phyloP scores from a whole-genome alignment of 2,113 vertebrate species.

The Chloroceryle aenea region DNA sequence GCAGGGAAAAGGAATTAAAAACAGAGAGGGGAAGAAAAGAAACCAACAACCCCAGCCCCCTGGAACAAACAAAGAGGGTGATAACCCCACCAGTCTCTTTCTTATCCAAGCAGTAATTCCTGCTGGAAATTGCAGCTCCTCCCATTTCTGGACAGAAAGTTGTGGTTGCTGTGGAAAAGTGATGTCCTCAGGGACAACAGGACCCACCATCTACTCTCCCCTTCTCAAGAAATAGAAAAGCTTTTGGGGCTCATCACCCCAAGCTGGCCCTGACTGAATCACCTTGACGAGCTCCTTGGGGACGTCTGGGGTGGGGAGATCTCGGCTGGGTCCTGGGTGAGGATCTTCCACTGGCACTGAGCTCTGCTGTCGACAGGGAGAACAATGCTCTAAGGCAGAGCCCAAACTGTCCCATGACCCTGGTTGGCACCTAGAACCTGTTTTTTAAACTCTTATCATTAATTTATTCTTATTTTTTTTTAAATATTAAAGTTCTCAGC shows the following conservation, averaged over 20 bases:
- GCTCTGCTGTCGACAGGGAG: no score
- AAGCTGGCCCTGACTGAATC: neutral
- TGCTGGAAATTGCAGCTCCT: neutral
- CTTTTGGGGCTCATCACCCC: no score
- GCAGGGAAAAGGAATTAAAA: neutral
- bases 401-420: no score
- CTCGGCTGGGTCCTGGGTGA: no score
- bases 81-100: neutral
- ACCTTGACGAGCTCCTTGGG: neutral
- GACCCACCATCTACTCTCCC: rapidly evolving
- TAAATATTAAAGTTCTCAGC: neutral
- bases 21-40: no score
- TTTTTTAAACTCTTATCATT: no score
- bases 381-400: no score
- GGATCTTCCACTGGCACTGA: neutral
- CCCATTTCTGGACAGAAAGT: neutral
- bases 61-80: neutral
- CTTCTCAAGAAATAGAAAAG: no score
- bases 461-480: neutral
- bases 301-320: neutral
- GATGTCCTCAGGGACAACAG: neutral
- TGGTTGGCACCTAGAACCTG: no score
- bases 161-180: no score
- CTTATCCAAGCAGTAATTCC: neutral
- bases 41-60: neutral